Evolutionary conservation across 2,888 invertebrate genomes (phyloP).

Genomic region (Mayetiola destructor): DNA sequence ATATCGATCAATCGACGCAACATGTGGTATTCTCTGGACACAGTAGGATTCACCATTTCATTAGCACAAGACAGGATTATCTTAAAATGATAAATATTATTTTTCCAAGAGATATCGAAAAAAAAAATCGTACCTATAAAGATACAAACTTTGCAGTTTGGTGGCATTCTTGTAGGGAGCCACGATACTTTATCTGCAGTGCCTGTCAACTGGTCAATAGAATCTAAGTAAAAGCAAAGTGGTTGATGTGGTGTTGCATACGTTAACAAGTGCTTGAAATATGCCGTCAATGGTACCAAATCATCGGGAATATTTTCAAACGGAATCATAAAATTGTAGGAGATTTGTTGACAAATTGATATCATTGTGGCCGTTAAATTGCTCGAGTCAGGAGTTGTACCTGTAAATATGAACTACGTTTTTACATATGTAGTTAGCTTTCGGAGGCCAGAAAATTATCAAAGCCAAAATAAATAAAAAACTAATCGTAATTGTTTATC

Average conservation of each 20-base stretch:
- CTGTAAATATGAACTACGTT: no score
- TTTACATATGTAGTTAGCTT: no score
- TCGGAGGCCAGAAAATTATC: no score
- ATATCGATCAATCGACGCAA: slow-evolving; percentile 76
- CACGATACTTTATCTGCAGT: slow-evolving; percentile 90
- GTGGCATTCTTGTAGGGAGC: slow-evolving; percentile 83
- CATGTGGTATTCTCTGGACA: slow-evolving; percentile 75
- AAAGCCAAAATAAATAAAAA: no score
- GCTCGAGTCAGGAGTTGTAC: slow-evolving; percentile 89
- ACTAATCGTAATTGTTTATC: no score
- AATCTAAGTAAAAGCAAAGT: slow-evolving; percentile 81
- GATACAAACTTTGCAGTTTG: slow-evolving; percentile 82
- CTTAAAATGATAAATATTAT: slow-evolving; percentile 34
- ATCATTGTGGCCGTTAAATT: slow-evolving; percentile 86
- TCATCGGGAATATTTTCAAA: slow-evolving; percentile 94
- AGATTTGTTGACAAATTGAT: slow-evolving; percentile 91
- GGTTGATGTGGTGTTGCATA: slow-evolving; percentile 72
- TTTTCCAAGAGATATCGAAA: no score
- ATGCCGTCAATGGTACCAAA: slow-evolving; percentile 84
- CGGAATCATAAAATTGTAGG: slow-evolving; percentile 79
- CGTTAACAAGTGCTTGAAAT: slow-evolving; percentile 85
- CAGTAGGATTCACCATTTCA: slow-evolving; percentile 67
- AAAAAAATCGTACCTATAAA: no score
- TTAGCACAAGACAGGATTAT: slow-evolving; percentile 83
- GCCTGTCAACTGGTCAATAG: slow-evolving; percentile 91